Base-by-base conservation (phyloP, 2,888 invertebrate species). In the Zygothrica quintamaculata region DNA sequence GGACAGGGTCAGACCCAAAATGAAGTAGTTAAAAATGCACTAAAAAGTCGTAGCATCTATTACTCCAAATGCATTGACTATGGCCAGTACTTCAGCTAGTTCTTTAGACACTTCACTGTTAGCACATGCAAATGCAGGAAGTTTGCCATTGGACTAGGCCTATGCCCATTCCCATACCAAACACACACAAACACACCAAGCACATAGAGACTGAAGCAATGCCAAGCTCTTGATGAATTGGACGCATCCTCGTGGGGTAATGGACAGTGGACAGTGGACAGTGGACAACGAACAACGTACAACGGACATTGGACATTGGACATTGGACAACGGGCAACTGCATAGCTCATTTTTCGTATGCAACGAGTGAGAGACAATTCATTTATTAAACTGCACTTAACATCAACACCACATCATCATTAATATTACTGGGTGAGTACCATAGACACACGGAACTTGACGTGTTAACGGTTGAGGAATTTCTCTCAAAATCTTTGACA, bases 351-450 rank as follows among this genome's bases (percentile, higher is more conserved):
- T 72, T 71, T 67, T 66, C 60, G 66, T 64, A 59, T 58, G 60
- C 64, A 47, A 12, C 58, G 53, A 67, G 66, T 64, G 62, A 68
- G 62, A 78, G 74, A 88, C 82, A 88, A 88, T 84, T 89, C 89
- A 89, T 89, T 89, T 89, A 89, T 89, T 88, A 89, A 89, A 89
- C 84, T 84, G 86, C 88, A 89, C 89, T 89, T 89, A 89, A 88
- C 88, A 87, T 89, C 89, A 89, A 88, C 88, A 89, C 86, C 89
- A 87, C 89, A 89, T 84, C 89, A 87, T 82, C 89, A 89, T 87
- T 88, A 88, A 87, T 87, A 88, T 77, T 68, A 62, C 33, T 43
- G 36, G 56, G 37, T 31, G 36, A 29, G 43, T 39, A 46, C 48
- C 18, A 36, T 15, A 37, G 51, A 64, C 56, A 72, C 50, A 57